phyloP scores from a whole-genome alignment of 2,888 invertebrate species.

The Bursaphelenchus okinawaensis region DNA sequence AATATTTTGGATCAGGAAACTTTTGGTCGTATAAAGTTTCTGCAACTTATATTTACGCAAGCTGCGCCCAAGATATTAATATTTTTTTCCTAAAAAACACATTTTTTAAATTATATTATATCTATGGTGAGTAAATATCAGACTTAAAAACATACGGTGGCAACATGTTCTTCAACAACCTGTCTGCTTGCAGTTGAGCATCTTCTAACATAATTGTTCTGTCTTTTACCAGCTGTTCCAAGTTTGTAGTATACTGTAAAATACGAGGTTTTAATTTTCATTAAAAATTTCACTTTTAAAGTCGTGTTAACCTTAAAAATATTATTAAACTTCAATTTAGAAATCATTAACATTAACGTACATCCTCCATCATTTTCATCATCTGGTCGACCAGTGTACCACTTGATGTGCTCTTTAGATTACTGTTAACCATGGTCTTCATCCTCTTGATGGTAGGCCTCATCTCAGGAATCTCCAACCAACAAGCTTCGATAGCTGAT shows the following conservation, averaged over 20 bases:
- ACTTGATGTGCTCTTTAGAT: constrained; percentile 50
- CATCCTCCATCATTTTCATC: constrained; percentile 48
- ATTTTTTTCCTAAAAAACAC: background rate
- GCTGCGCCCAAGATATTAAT: too few relatives aligned
- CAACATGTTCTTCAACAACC: constrained; percentile 54
- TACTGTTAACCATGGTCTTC: constrained; percentile 47
- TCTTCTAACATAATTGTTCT: constrained; percentile 53
- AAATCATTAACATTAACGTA: constrained; percentile 4
- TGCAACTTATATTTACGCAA: too few relatives aligned
- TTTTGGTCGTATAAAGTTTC: background rate
- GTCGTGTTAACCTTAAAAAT: background rate
- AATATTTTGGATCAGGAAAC: background rate
- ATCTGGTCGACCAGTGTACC: constrained; percentile 56
- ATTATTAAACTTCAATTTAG: background rate
- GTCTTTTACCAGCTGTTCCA: constrained; percentile 52
- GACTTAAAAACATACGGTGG: constrained; percentile 33
- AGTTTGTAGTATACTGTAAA: constrained; percentile 47
- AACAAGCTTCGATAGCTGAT: constrained; percentile 54
- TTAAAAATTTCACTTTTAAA: too few relatives aligned
- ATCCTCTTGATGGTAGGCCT: constrained; percentile 53
- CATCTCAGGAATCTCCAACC: constrained; percentile 56
- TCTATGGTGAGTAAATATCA: too few relatives aligned
- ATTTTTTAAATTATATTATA: too few relatives aligned
- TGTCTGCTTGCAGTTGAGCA: constrained; percentile 55
- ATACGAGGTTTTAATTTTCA: constrained; percentile 1